Percentiles rank a stretch among this genome's conserved stretches.
Evolutionary conservation across 1,140 invertebrate species (phyloP).

Genomic region (Samia ricini): DNA sequence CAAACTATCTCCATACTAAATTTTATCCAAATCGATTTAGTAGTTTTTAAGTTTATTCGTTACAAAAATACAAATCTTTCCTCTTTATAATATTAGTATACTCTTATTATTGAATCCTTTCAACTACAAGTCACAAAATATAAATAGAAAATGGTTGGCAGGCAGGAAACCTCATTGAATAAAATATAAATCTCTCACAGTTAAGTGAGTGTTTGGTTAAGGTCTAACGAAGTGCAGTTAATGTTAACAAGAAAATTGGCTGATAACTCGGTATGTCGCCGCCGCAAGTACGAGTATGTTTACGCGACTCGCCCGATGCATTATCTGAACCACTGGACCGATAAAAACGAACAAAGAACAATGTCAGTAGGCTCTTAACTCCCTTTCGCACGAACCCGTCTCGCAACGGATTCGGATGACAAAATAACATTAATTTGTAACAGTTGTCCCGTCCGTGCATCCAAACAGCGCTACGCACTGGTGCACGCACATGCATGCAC

Average conservation of each 20-base stretch:
- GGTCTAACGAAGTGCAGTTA: constrained; percentile 46
- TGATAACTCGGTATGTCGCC: constrained; percentile 58
- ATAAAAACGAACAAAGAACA: constrained; percentile 75
- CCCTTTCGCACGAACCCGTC: constrained; percentile 56
- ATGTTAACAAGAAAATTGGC: constrained; percentile 66
- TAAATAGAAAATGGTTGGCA: too few species aligned
- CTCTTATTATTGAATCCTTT: too few species aligned
- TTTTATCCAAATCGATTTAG: too few species aligned
- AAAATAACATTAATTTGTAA: constrained; percentile 52
- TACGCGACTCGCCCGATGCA: constrained; percentile 49
- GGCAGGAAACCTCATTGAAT: not conserved
- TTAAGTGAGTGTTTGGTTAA: constrained; percentile 51
- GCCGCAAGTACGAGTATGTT: constrained; percentile 53
- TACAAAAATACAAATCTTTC: too few species aligned
- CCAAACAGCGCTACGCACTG: constrained; percentile 31
- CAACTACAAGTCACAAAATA: too few species aligned
- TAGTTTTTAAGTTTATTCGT: too few species aligned
- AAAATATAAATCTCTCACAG: constrained; percentile 44
- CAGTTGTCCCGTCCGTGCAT: constrained; percentile 32
- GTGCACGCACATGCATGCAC: constrained; percentile 37
- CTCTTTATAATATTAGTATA: too few species aligned
- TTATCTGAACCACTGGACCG: constrained; percentile 69
- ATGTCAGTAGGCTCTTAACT: constrained; percentile 59
- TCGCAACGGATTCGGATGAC: constrained; percentile 39
- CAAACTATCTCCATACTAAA: too few species aligned